Percentiles rank a stretch among this genome's conserved stretches.
These are phyloP conservation scores for Meda fulgida DNA, from an alignment of 2,797 vertebrate genomes.

Conservation along the genomic window DNA sequence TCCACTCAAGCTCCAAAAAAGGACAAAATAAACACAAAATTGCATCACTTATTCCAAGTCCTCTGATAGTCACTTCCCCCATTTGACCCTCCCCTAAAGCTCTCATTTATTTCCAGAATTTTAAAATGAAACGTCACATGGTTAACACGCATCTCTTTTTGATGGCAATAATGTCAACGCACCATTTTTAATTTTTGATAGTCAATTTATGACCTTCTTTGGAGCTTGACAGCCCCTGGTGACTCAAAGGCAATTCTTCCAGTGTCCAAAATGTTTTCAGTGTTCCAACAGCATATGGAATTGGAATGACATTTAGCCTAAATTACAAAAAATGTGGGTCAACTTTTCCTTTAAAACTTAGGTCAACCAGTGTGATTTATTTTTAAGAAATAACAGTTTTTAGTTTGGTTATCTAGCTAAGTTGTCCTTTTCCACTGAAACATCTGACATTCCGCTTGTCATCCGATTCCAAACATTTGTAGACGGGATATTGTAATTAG, in stretches of 20 bases:
- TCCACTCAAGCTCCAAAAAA: not conserved
- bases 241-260: not conserved
- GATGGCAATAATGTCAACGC: too few relatives aligned
- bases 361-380: not conserved
- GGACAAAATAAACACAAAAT: not conserved
- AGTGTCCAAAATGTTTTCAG: not conserved
- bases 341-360: not conserved
- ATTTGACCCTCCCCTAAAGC: not conserved
- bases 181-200: not conserved
- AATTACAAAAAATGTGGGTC: not conserved
- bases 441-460: not conserved
- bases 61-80: not conserved
- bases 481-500: conserved; percentile 11
- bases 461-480: not conserved
- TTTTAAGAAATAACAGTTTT: not conserved
- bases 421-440: not conserved
- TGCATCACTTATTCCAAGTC: not conserved
- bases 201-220: not conserved
- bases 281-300: not conserved
- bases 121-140: not conserved
- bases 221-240: not conserved
- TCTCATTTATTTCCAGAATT: not conserved
- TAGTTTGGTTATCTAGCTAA: not conserved
- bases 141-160: not conserved
- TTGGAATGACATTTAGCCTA: not conserved